phyloP scores from a whole-genome alignment of 1,140 invertebrate genomes.

The Tetranychus urticae region DNA sequence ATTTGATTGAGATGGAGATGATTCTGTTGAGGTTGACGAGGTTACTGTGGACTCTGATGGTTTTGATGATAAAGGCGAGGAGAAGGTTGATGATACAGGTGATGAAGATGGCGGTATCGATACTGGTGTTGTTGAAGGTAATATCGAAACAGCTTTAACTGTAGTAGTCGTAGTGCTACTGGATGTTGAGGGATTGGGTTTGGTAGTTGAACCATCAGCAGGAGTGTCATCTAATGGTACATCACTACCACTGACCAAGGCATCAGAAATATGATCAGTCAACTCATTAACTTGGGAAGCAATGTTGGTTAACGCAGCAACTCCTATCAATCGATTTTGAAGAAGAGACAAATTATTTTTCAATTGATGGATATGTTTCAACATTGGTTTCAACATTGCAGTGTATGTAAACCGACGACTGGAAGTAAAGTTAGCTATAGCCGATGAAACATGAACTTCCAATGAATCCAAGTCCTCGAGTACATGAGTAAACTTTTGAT shows the following conservation, averaged over 20 bases:
- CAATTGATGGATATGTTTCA: conserved; percentile 1
- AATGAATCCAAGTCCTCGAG: background rate
- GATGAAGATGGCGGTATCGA: background rate
- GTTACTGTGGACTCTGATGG: background rate
- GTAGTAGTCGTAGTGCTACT: too few species aligned
- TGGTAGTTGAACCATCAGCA: too few species aligned
- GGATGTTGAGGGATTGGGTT: too few species aligned
- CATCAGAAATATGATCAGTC: conserved; percentile 1
- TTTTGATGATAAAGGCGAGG: too few species aligned
- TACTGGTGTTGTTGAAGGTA: background rate
- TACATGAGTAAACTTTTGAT: conserved; percentile 3
- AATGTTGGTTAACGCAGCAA: conserved; percentile 1
- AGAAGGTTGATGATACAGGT: background rate
- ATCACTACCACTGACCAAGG: background rate
- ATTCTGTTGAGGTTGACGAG: background rate
- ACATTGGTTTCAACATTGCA: conserved; percentile 1
- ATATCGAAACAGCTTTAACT: background rate
- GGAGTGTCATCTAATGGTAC: background rate
- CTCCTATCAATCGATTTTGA: background rate
- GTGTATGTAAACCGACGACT: conserved; percentile 2
- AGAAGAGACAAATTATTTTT: conserved; percentile 1
- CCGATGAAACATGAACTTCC: background rate
- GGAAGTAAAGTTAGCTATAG: conserved; percentile 1
- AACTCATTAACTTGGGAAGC: conserved; percentile 3
- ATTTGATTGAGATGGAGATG: background rate